Base-by-base conservation (phyloP, 2,888 invertebrate genomes). In the Cephalotes varians region DNA sequence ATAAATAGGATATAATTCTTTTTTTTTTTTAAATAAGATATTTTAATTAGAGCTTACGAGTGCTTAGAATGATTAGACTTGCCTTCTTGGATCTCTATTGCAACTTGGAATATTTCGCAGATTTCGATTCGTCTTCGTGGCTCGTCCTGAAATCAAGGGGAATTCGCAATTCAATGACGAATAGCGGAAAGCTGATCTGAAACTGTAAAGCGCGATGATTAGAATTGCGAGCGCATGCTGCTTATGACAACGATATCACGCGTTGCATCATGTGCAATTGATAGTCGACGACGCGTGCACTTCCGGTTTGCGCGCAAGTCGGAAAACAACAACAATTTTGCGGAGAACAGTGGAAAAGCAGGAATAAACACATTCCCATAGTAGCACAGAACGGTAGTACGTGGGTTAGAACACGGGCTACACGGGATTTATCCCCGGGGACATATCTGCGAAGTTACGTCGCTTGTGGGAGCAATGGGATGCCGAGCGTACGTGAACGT, bases 401-500 rank as follows among this genome's bases (percentile, higher is more conserved):
- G 34, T 49, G 77, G 81, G 82, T 87, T 74, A 72, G 74, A 85
- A 74, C 47, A 60, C 40, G 37, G 58, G 64, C 81, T 62, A 81
- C 84, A 72, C 79, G 83, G 44, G 90, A 91, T 91, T 91, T 87
- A 67, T 86, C 91, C 86, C 87, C 5, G 18, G 89, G 88, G 91
- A 87, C 56, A 71, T 85, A 86, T 85, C 80, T 86, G 84, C 82
- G 73, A 85, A 86, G 85, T 88, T 87, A 88, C 87, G 85, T 56
- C 64, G 76, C 89, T 88, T 89, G 34, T 64, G 90, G 88, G 88
- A 83, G 82, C 87, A 54, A 84, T 84, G 77, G 85, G 83, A 85
- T 73, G 56, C 64, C 62, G 72, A 54, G 56, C 49, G 64, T 60
- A 81, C 69, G 79, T 49, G 83, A 60, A 51, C 58, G 80, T 72